These are phyloP conservation scores for Athalia cordata DNA, from an alignment of 2,888 invertebrate genomes.

Conservation along the genomic window DNA sequence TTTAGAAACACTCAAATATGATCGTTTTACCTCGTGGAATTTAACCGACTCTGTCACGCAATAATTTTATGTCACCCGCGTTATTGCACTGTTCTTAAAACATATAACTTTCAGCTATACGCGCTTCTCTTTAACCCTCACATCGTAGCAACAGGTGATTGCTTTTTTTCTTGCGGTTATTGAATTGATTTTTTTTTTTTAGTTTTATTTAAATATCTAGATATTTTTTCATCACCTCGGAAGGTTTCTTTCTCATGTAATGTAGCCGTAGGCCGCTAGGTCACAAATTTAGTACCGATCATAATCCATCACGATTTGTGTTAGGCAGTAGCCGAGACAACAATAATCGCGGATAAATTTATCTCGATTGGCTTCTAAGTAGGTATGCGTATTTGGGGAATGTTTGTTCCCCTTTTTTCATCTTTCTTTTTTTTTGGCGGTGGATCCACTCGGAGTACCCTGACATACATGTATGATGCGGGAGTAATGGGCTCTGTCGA, in stretches of 20 bases:
- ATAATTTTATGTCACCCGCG: slow-evolving; percentile 15
- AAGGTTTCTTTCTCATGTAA: too few relatives aligned
- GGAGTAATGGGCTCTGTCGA: slow-evolving; percentile 22
- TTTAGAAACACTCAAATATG: slow-evolving; percentile 4
- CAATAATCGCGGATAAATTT: slow-evolving; percentile 13
- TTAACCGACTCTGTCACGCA: slow-evolving; percentile 12
- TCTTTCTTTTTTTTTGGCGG: not conserved
- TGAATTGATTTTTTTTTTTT: not conserved
- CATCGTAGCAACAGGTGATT: slow-evolving; percentile 36
- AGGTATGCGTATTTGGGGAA: not conserved
- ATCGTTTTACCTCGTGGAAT: slow-evolving; percentile 5
- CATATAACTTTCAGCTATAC: too few relatives aligned
- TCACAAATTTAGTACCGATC: too few relatives aligned
- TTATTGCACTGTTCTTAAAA: too few relatives aligned
- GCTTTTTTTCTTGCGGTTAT: slow-evolving; percentile 30
- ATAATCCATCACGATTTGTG: too few relatives aligned
- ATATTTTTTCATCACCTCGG: not conserved
- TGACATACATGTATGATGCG: not conserved
- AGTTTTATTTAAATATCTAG: too few relatives aligned
- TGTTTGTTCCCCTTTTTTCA: not conserved
- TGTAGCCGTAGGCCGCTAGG: too few relatives aligned
- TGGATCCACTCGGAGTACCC: slow-evolving; percentile 1
- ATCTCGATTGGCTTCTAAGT: slow-evolving; percentile 3
- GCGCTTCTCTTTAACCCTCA: not conserved
- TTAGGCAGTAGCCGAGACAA: too few relatives aligned